Conservation (phyloP, 1,140 invertebrate species). For the Psilanteris sp. region DNA sequence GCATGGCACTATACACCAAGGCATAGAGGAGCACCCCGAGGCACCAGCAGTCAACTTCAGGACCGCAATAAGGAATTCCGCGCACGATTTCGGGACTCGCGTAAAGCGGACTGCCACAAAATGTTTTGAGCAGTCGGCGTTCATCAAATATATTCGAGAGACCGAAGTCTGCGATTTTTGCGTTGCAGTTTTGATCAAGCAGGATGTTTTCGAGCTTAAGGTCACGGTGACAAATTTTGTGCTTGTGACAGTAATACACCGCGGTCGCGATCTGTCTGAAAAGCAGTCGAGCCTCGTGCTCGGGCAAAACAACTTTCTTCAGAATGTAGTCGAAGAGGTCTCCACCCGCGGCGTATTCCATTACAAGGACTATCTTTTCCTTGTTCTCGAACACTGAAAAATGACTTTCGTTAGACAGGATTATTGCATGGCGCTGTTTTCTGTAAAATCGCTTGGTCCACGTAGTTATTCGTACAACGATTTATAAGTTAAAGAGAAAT, state of each 20-base stretch:
- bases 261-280: conserved; percentile 99
- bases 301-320: conserved; percentile 92
- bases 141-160: conserved; percentile 98
- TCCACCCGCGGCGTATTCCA: conserved; percentile 99
- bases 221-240: conserved; percentile 98
- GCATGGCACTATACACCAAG: conserved; percentile 98
- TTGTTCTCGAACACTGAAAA: conserved; percentile 97
- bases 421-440: no score
- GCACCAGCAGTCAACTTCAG: conserved; percentile 97
- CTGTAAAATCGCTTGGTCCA: no score
- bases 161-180: conserved; percentile 99
- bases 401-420: conserved; percentile 18
- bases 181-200: conserved; percentile 96
- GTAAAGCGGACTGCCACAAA: conserved; percentile 98
- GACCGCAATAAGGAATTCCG: conserved; percentile 98
- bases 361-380: conserved; percentile 99
- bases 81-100: conserved; percentile 99
- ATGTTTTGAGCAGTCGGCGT: conserved; percentile 92
- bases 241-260: conserved; percentile 99
- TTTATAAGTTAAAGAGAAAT: no score
- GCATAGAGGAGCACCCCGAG: conserved; percentile 98
- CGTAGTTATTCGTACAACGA: no score
- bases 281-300: conserved; percentile 95
- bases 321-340: conserved; percentile 99
- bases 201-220: conserved; percentile 99